phyloP scores from a whole-genome alignment of 2,888 invertebrate species.

The Latrodectus elegans region DNA sequence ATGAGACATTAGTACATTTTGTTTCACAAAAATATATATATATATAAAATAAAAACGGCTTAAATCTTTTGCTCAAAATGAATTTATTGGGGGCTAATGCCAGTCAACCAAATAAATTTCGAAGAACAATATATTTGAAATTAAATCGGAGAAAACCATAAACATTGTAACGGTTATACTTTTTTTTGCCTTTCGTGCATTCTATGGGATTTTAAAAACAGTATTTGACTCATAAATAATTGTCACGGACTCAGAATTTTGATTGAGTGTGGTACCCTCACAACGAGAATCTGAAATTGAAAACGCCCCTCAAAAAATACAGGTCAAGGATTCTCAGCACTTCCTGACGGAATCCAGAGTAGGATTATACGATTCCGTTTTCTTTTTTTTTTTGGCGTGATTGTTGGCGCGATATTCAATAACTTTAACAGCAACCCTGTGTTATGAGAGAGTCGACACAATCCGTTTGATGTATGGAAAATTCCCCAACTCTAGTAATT shows the following conservation, averaged over 20 bases:
- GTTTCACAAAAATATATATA: too few relatives aligned
- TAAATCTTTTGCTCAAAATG: too few relatives aligned
- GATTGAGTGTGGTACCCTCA: neutral
- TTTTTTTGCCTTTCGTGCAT: too few relatives aligned
- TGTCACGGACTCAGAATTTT: neutral
- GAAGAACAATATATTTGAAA: too few relatives aligned
- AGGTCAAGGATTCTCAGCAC: slow-evolving; percentile 25
- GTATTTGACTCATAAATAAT: too few relatives aligned
- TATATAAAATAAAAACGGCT: too few relatives aligned
- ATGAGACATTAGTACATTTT: too few relatives aligned
- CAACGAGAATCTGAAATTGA: neutral
- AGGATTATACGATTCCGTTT: neutral
- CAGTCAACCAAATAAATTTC: too few relatives aligned
- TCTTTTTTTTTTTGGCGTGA: neutral
- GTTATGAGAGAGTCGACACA: slow-evolving; percentile 32
- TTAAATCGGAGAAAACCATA: too few relatives aligned
- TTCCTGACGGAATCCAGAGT: neutral
- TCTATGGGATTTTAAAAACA: too few relatives aligned
- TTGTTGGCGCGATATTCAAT: slow-evolving; percentile 13
- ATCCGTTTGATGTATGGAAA: slow-evolving; percentile 56
- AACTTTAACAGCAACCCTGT: slow-evolving; percentile 20
- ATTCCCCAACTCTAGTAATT: slow-evolving; percentile 48
- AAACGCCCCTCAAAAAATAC: slow-evolving; percentile 2
- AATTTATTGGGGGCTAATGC: too few relatives aligned
- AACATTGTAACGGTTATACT: too few relatives aligned